Base-by-base conservation (phyloP, 2,797 vertebrate genomes). In the Tapera naevia region DNA sequence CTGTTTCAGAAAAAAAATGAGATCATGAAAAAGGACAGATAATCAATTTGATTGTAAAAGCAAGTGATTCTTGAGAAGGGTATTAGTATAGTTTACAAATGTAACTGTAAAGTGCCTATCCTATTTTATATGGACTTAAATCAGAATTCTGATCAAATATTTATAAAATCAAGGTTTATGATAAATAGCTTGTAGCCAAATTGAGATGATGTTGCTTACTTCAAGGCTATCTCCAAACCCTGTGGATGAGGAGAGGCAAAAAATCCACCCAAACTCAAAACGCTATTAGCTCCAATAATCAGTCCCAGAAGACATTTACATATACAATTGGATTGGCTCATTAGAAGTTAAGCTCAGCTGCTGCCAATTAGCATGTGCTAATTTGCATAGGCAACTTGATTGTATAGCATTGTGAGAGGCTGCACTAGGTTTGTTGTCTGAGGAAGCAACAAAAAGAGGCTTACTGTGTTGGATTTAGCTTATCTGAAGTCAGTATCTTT, bases 301-400 rank as follows among this genome's bases (percentile, higher is more conserved):
- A 88, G 19, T 69, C 62, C 60, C 50, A 62, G 64, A 65, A 86
- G 79, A 88, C 33, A 76, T 72, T 76, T 67, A 11, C 35, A 35
- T 60, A 23, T 9, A 24, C 79, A 80, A 23, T 37, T 62, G 79
- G 50, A 61, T 82, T 24, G 53, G 22, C 46, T 96, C 66, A n/a
- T 89, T 86, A 92, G 85, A 86, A 80, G n/a, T 58, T 65, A 78
- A 86, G 24, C 51, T 97, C 72, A 72, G 4, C 58, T 92, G 54
- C 62, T 93, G 84, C 43, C 54, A 72, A 23, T 94, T 90, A 86
- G 56, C 60, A 58, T 80, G 65, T 43, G 35, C 45, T 71, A 11
- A 86, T 95, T 91, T 95, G 79, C 61, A 64, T 32, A 58, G 60
- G 57, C 56, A 72, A 17, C 46, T 60, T 82, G 39, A 50, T 70